Evolutionary conservation across 2,113 vertebrate species (phyloP).

Genomic region (Syrrhaptes paradoxus): DNA sequence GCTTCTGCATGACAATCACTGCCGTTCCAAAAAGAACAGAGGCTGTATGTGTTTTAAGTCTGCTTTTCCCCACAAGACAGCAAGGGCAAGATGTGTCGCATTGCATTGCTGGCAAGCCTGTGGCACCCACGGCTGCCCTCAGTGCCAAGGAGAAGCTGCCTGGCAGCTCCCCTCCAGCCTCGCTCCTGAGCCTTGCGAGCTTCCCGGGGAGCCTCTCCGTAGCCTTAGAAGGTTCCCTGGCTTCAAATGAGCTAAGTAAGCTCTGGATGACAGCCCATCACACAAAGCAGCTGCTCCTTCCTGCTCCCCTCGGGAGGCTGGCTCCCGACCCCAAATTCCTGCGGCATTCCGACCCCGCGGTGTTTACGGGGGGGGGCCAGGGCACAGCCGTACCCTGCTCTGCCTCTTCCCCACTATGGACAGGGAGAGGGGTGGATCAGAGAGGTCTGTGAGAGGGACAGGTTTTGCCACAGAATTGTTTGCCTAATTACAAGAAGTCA

Average conservation of each 20-base stretch:
- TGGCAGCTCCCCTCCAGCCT: background rate
- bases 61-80: background rate
- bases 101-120: background rate
- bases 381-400: background rate
- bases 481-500: background rate
- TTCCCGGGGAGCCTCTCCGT: background rate
- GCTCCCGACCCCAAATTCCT: slow-evolving; percentile 20
- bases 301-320: background rate
- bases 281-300: slow-evolving; percentile 50
- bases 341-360: background rate
- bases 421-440: background rate
- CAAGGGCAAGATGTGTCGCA: background rate
- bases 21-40: background rate
- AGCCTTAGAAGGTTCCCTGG: slow-evolving; percentile 32
- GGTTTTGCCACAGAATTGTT: background rate
- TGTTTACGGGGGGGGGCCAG: background rate
- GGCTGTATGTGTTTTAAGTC: background rate
- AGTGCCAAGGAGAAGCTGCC: background rate
- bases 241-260: background rate
- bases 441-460: rapidly evolving
- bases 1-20: background rate
- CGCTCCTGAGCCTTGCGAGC: background rate
- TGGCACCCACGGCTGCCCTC: background rate
- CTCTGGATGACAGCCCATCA: background rate
- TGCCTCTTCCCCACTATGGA: background rate